Base-by-base conservation (phyloP, 2,888 invertebrate species). In the Tetheella fluctuosa region DNA sequence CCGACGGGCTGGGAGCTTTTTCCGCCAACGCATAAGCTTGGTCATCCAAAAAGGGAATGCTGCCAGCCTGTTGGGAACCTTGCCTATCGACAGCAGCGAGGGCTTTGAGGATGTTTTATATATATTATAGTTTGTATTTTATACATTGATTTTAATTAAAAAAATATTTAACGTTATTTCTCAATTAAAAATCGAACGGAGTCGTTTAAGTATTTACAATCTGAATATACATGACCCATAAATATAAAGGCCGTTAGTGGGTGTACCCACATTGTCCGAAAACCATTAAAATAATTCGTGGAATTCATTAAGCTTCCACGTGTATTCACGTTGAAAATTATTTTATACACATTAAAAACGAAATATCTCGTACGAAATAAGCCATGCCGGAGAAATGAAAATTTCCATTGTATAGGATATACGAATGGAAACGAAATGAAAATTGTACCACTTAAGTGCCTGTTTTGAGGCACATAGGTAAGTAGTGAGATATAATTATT, bases 241-340 rank as follows among this genome's bases (percentile, higher is more conserved):
- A 25, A 6, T 25, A 25, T 4, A 6, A 4, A 25, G 25, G 25
- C 30, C 2, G 1, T 7, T 8, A 6, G 37, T 2, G 2, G 6
- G n/a, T 5, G 4, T 0, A n/a, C 0, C 2, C n/a, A n/a, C n/a
- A 6, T n/a, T 39, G 39, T 39, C 37, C 37, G 37, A 15, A 37
- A 37, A 37, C 15, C 37, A 15, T 37, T 37, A 37, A 1, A 37
- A 37, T 37, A 15, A 37, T 39, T n/a, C n/a, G 39, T 2, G n/a
- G n/a, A 39, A 39, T 39, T 37, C 13, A 37, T 37, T 37, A 37
- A 37, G 37, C 37, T 37, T 37, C 39, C 39, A 39, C 39, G 39
- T 39, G 39, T 39, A 39, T n/a, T n/a, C 39, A 39, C 4, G 39
- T 34, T 34, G 1, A 13, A 34, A 13, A 34, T 34, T 34, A 34